Evolutionary conservation across 2,113 vertebrate genomes (phyloP).

Genomic region (Oncorhynchus tshawytscha): DNA sequence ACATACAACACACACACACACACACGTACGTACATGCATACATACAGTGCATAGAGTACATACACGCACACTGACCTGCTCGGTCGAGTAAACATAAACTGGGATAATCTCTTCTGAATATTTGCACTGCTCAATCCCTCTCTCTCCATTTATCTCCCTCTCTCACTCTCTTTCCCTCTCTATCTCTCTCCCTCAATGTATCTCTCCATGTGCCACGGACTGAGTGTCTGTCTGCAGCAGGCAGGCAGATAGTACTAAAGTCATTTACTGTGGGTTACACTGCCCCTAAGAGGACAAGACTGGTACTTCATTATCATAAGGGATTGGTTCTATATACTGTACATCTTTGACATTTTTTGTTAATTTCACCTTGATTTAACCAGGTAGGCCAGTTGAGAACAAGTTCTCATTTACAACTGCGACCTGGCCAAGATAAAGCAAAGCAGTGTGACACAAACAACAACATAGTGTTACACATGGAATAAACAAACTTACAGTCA

Average conservation of each 20-base stretch:
- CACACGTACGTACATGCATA: not conserved
- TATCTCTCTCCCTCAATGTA: not conserved
- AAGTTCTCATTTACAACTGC: no score
- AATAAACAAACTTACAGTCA: no score
- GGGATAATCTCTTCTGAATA: not conserved
- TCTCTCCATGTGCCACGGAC: no score
- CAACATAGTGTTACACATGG: no score
- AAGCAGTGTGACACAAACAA: no score
- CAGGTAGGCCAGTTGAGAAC: no score
- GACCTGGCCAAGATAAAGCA: no score
- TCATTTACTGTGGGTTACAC: constrained; percentile 24
- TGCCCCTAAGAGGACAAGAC: constrained; percentile 41
- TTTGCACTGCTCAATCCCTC: not conserved
- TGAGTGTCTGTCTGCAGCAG: not conserved
- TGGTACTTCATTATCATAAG: not conserved
- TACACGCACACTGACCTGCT: not conserved
- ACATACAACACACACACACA: not conserved
- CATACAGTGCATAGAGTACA: not conserved
- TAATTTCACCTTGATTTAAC: no score
- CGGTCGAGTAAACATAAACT: not conserved
- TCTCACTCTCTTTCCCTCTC: not conserved
- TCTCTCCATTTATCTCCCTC: not conserved
- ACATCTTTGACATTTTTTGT: no score
- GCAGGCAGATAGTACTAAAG: not conserved
- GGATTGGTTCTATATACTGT: no score